Percentiles rank a stretch among this genome's conserved stretches.
Evolutionary conservation across 2,113 vertebrate species (phyloP).

Genomic region (Dunckerocampus dactyliophorus): DNA sequence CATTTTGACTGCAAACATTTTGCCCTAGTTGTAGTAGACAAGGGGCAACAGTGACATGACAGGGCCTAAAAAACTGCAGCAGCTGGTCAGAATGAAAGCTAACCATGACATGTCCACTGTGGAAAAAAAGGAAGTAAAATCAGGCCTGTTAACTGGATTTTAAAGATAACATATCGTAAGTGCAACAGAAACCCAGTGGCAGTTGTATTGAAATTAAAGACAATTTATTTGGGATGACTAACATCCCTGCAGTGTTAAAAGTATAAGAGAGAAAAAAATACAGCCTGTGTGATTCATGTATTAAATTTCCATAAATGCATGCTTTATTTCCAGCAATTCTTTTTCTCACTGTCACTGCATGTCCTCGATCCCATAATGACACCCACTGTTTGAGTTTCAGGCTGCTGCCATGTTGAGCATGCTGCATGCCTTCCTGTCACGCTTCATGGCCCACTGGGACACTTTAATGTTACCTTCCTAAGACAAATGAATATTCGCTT

Average conservation of each 20-base stretch:
- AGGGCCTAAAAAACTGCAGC: background rate
- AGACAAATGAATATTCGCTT: background rate
- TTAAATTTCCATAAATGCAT: background rate
- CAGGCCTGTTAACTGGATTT: background rate
- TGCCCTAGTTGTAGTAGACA: background rate
- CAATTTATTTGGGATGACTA: background rate
- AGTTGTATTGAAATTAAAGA: background rate
- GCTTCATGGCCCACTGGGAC: background rate
- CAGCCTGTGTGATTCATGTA: too few species aligned
- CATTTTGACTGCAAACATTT: background rate
- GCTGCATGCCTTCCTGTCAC: constrained; percentile 1
- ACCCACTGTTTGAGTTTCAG: background rate
- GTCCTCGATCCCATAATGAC: background rate
- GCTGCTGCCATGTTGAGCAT: background rate
- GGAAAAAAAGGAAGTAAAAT: background rate
- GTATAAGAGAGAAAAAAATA: too few species aligned
- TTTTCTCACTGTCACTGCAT: background rate
- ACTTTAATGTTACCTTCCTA: constrained; percentile 3
- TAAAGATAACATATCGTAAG: background rate
- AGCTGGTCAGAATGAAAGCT: background rate
- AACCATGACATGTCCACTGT: background rate
- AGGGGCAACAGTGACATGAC: background rate
- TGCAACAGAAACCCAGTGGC: background rate
- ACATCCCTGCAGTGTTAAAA: too few species aligned
- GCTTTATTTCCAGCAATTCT: background rate